Evolutionary conservation across 2,888 invertebrate genomes (phyloP).

Genomic region (Lamellibrachia satsuma): DNA sequence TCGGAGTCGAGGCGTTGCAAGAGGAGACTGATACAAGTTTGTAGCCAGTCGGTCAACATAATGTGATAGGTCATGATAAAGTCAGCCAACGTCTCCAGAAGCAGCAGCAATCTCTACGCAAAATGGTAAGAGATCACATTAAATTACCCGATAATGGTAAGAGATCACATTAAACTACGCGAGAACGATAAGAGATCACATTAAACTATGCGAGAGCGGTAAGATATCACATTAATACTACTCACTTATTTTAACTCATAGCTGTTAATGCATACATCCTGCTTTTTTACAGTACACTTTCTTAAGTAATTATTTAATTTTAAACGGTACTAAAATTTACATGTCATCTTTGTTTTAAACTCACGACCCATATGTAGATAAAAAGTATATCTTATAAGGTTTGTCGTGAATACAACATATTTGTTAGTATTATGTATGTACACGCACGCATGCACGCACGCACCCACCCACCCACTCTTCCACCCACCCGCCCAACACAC

Average conservation of each 20-base stretch:
- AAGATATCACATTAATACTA: too few relatives aligned
- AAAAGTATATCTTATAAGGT: too few relatives aligned
- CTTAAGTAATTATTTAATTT: too few relatives aligned
- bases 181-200: neutral
- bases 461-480: neutral
- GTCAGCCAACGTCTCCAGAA: neutral
- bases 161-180: neutral
- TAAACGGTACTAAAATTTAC: too few relatives aligned
- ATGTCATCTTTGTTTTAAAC: too few relatives aligned
- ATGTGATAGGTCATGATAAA: neutral
- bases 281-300: too few relatives aligned
- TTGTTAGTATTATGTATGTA: neutral
- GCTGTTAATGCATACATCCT: too few relatives aligned
- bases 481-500: too few relatives aligned
- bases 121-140: neutral
- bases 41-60: neutral
- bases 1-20: neutral
- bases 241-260: too few relatives aligned
- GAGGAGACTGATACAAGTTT: neutral
- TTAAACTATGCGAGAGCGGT: too few relatives aligned
- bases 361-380: too few relatives aligned
- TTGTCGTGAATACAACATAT: too few relatives aligned
- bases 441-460: neutral
- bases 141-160: neutral
- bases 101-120: neutral